Base-by-base conservation (phyloP, 2,113 vertebrate genomes). In the Lepus europaeus region DNA sequence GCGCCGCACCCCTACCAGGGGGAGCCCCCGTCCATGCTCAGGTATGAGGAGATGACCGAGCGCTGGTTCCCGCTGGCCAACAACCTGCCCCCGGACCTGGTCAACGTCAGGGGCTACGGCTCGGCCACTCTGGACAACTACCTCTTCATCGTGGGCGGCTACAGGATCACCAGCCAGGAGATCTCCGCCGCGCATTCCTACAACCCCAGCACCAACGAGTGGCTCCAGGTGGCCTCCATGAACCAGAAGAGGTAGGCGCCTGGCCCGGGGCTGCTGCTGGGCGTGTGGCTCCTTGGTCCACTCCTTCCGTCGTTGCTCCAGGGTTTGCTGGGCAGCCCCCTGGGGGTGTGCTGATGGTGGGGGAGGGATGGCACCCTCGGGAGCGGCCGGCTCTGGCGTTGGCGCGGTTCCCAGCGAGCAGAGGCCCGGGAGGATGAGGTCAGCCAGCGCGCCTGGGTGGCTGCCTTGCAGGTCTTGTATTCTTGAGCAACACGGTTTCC, bases 201-300 rank as follows among this genome's bases (percentile, higher is more conserved):
- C 98, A 99, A 99, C 97, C 99, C 99, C 81, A 99, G 98, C 95
- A 98, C 98, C 87, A 99, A 99, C 0, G 99, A 99, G 89, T 99
- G 99, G 99, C 98, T 98, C 94, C 99, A 99, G 85, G 98, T 99
- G 95, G 98, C 99, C 1, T 98, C 99, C 0, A 99, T 99, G 98
- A 99, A 99, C 98, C 99, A 99, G 98, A 99, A 99, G 97, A 99
- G 99, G 99, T 99, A 98, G 98, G 93, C 36, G 2, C 31, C 36
- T 59, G 56, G 56, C 36, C 56, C 2, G 68, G 45, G 45, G 33
- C 39, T 33, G 64, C 33, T 8, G 25, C 27, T 59, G 39, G n/a
- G 59, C 3, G 22, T 9, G n/a, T 76, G 17, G 27, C 76, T 10
- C 39, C 8, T 45, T 14, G 66, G 6, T 76, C 79, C 87, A 22